These are phyloP conservation scores for Lutjanus campechanus DNA, from an alignment of 2,797 vertebrate species.

Conservation along the genomic window DNA sequence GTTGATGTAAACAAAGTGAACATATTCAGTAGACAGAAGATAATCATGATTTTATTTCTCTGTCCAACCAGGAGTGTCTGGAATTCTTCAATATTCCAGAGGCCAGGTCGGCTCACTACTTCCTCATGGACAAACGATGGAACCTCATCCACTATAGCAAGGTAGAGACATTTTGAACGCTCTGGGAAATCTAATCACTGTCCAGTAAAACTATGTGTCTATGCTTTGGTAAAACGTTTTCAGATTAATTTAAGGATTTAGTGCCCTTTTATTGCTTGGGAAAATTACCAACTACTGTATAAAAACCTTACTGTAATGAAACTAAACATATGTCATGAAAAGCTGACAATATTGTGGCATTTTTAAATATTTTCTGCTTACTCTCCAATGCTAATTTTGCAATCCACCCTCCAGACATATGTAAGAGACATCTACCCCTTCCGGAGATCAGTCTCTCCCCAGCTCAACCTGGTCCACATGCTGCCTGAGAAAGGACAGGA, in stretches of 20 bases:
- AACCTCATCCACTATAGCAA: constrained; percentile 99
- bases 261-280: not conserved
- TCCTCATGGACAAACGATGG: constrained; percentile 99
- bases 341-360: not conserved
- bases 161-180: constrained; percentile 73
- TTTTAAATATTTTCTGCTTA: not conserved
- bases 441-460: constrained; percentile 96
- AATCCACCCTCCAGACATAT: constrained; percentile 88
- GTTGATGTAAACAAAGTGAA: too few species aligned
- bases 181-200: too few species aligned
- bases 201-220: not conserved
- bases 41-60: constrained; percentile 8
- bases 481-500: constrained; percentile 98
- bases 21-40: not conserved
- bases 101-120: constrained; percentile 95
- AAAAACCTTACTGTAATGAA: too few species aligned
- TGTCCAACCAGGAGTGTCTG: constrained; percentile 90
- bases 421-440: constrained; percentile 99
- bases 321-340: too few species aligned
- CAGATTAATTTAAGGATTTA: too few species aligned
- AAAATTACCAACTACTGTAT: not conserved
- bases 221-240: too few species aligned
- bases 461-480: constrained; percentile 98
- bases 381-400: not conserved
- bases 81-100: constrained; percentile 99